phyloP scores from a whole-genome alignment of 2,888 invertebrate species.

The Dicyrtoma fusca region DNA sequence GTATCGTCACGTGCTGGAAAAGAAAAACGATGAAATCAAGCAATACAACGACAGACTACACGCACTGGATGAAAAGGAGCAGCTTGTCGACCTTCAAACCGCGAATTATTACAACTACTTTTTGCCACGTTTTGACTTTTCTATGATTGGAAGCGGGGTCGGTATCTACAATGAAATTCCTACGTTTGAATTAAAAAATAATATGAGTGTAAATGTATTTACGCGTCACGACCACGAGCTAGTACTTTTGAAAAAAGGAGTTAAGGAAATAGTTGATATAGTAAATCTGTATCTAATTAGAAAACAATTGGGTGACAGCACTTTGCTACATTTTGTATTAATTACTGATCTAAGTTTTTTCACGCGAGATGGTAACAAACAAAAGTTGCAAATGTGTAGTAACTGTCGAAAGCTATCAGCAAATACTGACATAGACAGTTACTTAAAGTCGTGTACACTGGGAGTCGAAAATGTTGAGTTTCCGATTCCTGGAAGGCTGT shows the following conservation, averaged over 20 bases:
- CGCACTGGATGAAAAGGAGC: no score
- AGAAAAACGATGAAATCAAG: no score
- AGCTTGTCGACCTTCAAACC: no score
- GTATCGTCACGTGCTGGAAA: no score
- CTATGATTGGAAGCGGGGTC: not conserved
- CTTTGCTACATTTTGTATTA: conserved; percentile 1
- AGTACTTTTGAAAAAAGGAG: not conserved
- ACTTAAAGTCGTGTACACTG: no score
- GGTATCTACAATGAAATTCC: conserved; percentile 1
- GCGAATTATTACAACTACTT: not conserved
- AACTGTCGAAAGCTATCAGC: no score
- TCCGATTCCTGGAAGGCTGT: no score
- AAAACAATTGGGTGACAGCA: not conserved
- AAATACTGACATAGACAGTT: not conserved
- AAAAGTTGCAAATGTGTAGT: no score
- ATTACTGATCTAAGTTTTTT: not conserved
- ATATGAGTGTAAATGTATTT: not conserved
- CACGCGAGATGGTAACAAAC: not conserved
- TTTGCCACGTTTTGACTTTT: not conserved
- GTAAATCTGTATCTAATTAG: conserved; percentile 6
- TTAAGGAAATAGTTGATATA: not conserved
- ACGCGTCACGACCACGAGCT: not conserved
- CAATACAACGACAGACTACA: no score
- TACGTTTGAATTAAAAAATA: not conserved
- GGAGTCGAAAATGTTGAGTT: no score